Evolutionary conservation across 1,140 invertebrate genomes (phyloP).

Genomic region (Hylaeus volcanicus): DNA sequence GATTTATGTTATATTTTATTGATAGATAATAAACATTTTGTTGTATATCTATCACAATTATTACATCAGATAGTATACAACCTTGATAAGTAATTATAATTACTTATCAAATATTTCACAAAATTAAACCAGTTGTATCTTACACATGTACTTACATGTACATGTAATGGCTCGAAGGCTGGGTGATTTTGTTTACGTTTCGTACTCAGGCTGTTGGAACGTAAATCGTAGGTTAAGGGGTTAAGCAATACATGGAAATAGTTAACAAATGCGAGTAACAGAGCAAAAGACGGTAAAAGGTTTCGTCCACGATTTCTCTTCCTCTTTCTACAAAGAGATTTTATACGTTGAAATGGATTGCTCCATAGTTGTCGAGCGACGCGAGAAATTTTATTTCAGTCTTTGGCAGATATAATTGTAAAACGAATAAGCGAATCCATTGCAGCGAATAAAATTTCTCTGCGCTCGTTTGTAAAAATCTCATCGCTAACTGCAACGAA

Average conservation of each 20-base stretch:
- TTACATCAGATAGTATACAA: too few species aligned
- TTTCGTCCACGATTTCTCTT: not conserved
- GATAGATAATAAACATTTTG: too few species aligned
- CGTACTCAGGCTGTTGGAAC: too few species aligned
- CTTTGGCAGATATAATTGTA: conserved; percentile 4
- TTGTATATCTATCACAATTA: too few species aligned
- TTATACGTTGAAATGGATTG: conserved; percentile 11
- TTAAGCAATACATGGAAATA: not conserved
- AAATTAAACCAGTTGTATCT: too few species aligned
- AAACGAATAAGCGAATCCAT: not conserved
- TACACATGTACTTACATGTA: too few species aligned
- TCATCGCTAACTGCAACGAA: not conserved
- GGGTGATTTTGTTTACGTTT: too few species aligned
- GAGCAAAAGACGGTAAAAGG: not conserved
- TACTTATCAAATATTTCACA: too few species aligned
- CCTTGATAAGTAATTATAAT: too few species aligned
- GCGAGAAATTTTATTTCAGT: not conserved
- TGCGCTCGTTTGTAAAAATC: not conserved
- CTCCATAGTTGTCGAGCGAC: not conserved
- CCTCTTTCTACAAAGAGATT: not conserved
- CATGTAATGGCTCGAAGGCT: too few species aligned
- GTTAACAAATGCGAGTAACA: not conserved
- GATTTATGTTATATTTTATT: too few species aligned
- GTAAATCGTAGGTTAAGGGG: not conserved
- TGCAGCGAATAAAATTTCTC: not conserved